Evolutionary conservation across 2,888 invertebrate species (phyloP).

Genomic region (Nemotelus pantherinus): DNA sequence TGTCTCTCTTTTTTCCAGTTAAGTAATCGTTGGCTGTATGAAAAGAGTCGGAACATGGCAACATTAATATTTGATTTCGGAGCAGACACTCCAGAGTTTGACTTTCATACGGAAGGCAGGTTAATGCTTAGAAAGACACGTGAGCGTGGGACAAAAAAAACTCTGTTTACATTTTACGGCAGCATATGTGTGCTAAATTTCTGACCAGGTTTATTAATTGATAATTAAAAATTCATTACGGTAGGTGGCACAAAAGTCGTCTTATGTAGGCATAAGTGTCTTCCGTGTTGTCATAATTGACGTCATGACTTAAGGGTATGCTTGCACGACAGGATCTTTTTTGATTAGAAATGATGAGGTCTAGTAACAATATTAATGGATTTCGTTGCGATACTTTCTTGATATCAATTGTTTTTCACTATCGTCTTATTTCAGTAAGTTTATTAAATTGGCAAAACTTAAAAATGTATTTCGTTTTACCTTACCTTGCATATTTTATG

Average conservation of each 20-base stretch:
- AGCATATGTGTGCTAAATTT: conserved; percentile 38
- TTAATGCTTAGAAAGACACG: not conserved
- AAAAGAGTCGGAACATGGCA: conserved; percentile 11
- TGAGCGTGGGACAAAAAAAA: conserved; percentile 2
- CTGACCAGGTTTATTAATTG: conserved; percentile 40
- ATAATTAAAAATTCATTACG: conserved; percentile 41
- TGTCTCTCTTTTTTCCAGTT: conserved; percentile 20
- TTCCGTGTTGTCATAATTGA: not conserved
- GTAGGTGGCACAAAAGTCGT: conserved; percentile 8
- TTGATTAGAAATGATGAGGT: no score
- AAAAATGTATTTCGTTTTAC: not conserved
- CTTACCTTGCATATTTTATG: not conserved
- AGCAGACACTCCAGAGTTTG: not conserved
- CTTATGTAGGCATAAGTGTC: not conserved
- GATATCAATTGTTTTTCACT: no score
- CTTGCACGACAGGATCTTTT: no score
- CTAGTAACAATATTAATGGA: no score
- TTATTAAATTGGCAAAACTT: not conserved
- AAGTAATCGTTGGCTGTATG: conserved; percentile 23
- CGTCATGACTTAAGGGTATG: no score
- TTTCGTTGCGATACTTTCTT: no score
- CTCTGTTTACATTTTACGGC: conserved; percentile 33
- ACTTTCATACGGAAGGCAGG: not conserved
- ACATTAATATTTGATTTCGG: conserved; percentile 22
- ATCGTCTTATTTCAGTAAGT: no score